These are phyloP conservation scores for Muricea muricata DNA, from an alignment of 92 coral and sea anemone genomes.

Conservation along the genomic window DNA sequence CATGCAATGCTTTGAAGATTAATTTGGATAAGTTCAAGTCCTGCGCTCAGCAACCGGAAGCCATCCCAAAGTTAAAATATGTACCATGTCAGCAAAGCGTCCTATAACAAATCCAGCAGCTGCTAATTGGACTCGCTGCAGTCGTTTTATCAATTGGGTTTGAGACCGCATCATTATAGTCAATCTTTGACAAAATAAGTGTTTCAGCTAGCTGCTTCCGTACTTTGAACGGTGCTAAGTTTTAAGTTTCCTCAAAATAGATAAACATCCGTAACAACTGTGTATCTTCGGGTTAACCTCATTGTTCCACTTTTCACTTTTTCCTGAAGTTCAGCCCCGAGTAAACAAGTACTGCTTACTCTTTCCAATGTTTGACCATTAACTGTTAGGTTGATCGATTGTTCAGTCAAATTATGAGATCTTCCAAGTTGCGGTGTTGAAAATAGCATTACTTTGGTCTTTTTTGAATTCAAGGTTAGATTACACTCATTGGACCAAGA, in stretches of 20 bases:
- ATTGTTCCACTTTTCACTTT: conserved; percentile 39
- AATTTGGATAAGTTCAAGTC: not conserved
- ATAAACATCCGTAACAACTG: not conserved
- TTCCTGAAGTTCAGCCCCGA: conserved; percentile 45
- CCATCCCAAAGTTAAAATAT: conserved; percentile 40
- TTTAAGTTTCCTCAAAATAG: conserved; percentile 19
- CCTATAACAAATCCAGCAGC: conserved; percentile 46
- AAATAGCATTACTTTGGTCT: conserved; percentile 43
- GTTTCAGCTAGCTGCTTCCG: conserved; percentile 35
- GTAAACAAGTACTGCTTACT: conserved; percentile 37
- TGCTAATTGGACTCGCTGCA: conserved; percentile 48
- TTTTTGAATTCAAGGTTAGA: conserved; percentile 29
- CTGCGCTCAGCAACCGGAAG: conserved; percentile 30
- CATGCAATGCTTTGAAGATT: conserved; percentile 35
- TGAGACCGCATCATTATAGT: conserved; percentile 14
- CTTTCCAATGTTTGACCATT: conserved; percentile 45
- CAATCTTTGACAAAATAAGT: conserved; percentile 31
- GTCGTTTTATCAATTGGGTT: conserved; percentile 32
- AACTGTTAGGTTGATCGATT: conserved; percentile 21
- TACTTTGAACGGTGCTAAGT: conserved; percentile 36
- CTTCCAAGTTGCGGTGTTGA: conserved; percentile 24
- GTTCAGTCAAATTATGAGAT: not conserved
- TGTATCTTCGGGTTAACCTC: conserved; percentile 13
- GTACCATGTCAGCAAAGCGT: conserved; percentile 11
- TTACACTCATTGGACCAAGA: conserved; percentile 41